These are phyloP conservation scores for Sepioteuthis lessoniana DNA, from an alignment of 2,888 invertebrate species.

Conservation along the genomic window DNA sequence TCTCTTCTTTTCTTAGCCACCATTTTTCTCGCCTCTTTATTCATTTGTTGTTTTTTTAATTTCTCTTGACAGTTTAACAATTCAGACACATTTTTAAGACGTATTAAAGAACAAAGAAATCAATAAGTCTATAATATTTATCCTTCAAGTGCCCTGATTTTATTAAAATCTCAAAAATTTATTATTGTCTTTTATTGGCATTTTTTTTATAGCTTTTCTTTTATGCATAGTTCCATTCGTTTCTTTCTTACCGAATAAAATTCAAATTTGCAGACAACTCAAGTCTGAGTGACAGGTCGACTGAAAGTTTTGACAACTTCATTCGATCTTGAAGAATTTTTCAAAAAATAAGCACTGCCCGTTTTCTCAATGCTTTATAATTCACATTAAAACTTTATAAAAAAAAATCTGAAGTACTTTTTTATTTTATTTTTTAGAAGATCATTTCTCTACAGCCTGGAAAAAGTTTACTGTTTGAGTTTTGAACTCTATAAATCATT, in stretches of 20 bases:
- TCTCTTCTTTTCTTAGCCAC: not conserved
- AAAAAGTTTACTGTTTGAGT: not conserved
- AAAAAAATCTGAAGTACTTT: not conserved
- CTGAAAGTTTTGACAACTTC: slow-evolving; percentile 33
- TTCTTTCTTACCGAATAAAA: not conserved
- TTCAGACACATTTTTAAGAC: not conserved
- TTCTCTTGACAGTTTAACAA: not conserved
- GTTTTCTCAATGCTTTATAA: not conserved
- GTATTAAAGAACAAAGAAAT: not conserved
- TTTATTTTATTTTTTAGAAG: not conserved
- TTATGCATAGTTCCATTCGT: not conserved
- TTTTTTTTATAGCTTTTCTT: not conserved
- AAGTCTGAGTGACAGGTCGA: not conserved
- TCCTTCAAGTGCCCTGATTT: not conserved
- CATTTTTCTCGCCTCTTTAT: not conserved
- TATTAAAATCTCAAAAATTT: slow-evolving; percentile 4
- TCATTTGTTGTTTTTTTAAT: not conserved
- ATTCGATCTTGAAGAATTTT: not conserved
- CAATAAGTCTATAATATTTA: not conserved
- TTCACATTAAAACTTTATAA: not conserved
- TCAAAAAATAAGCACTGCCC: not conserved
- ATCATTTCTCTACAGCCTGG: not conserved
- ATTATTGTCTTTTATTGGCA: not conserved
- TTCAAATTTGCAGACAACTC: not conserved
- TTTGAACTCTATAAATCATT: not conserved